Percentiles rank a stretch among this genome's conserved stretches.
Conservation (phyloP, 2,797 vertebrate genomes). For the Cryptoblepharus egeriae region DNA sequence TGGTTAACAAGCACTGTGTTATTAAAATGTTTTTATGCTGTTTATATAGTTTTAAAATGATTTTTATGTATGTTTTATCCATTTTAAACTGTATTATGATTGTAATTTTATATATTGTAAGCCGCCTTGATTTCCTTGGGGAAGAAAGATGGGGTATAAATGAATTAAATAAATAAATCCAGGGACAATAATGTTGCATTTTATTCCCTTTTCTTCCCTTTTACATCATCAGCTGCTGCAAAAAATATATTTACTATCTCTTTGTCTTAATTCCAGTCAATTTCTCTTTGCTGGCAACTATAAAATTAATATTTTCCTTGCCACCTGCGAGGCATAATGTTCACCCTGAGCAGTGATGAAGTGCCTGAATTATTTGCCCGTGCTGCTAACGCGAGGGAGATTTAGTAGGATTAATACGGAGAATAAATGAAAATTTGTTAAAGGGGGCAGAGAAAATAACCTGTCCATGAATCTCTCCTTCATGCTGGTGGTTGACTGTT, state of each 20-base stretch:
- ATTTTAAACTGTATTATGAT: too few relatives aligned
- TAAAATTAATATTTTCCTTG: constrained; percentile 37
- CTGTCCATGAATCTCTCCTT: constrained; percentile 10
- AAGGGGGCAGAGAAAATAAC: constrained; percentile 15
- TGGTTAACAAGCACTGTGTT: too few relatives aligned
- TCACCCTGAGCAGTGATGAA: constrained; percentile 3
- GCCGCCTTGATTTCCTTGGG: too few relatives aligned
- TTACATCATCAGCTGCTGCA: not conserved
- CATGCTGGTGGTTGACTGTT: not conserved
- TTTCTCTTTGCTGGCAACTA: constrained; percentile 25
- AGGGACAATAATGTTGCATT: not conserved
- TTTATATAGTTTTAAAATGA: too few relatives aligned
- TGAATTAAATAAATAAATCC: too few relatives aligned
- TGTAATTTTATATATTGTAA: too few relatives aligned
- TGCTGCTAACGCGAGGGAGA: constrained; percentile 25
- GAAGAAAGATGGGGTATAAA: too few relatives aligned
- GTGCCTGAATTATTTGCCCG: constrained; percentile 29
- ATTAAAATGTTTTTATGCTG: too few relatives aligned
- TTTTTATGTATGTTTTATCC: too few relatives aligned
- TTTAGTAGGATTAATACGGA: constrained; percentile 32
- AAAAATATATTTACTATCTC: constrained; percentile 10
- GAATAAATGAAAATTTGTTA: constrained; percentile 30
- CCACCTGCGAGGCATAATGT: constrained; percentile 33
- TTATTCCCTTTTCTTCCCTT: not conserved
- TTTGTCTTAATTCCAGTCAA: constrained; percentile 32